A percentile compares a stretch with the other conserved stretches of the same genome.
phyloP scores from a whole-genome alignment of 2,113 vertebrate genomes.

The Chamaea fasciata region DNA sequence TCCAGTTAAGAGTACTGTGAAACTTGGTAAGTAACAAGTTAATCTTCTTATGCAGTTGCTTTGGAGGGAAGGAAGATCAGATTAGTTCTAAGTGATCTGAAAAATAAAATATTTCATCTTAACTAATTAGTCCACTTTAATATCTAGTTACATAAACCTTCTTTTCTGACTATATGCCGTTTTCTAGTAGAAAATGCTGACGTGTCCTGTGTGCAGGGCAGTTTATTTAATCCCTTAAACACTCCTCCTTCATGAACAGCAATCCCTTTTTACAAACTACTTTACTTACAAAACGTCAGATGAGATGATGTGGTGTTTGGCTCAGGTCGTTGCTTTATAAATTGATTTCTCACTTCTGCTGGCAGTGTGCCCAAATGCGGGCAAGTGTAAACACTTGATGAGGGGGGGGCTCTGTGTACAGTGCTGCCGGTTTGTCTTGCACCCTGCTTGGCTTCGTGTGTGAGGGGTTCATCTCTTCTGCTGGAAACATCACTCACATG shows the following conservation, averaged over 20 bases:
- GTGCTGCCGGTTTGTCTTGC: neutral
- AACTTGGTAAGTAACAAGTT: neutral
- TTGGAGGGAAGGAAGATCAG: neutral
- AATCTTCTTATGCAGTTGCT: neutral
- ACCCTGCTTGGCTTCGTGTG: neutral
- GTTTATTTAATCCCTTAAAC: neutral
- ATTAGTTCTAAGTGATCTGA: neutral
- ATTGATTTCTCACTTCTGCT: neutral
- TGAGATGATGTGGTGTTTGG: neutral
- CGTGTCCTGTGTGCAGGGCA: neutral
- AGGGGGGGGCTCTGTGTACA: neutral
- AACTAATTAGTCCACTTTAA: neutral
- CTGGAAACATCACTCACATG: neutral
- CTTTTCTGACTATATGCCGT: neutral
- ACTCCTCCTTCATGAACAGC: neutral
- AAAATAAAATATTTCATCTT: neutral
- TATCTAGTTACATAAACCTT: neutral
- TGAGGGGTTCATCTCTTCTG: neutral
- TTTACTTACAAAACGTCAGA: neutral
- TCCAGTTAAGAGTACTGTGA: neutral
- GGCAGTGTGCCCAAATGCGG: neutral
- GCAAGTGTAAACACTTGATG: neutral
- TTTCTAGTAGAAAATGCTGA: neutral
- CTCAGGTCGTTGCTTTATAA: neutral
- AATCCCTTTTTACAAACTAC: neutral